A percentile compares a stretch with the other conserved stretches of the same genome.
Conservation (phyloP, 2,797 vertebrate genomes). For the Coreius guichenoti region DNA sequence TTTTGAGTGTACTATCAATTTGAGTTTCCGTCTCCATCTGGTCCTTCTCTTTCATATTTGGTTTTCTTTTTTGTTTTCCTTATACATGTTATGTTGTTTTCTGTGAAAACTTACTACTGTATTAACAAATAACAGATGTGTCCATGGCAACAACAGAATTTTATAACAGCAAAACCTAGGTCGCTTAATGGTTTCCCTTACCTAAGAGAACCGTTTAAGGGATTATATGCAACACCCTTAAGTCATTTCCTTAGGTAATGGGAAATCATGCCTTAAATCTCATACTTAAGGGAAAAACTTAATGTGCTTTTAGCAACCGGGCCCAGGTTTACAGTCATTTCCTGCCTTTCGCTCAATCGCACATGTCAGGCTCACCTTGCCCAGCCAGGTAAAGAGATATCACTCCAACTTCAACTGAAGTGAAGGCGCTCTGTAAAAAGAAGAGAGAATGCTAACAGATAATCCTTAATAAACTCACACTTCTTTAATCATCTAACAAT, state of each 20-base stretch:
- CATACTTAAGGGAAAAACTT: neutral
- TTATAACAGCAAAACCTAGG: neutral
- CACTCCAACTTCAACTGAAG: slow-evolving; percentile 75
- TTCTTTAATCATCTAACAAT: neutral
- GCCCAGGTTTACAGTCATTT: neutral
- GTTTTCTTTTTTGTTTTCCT: neutral
- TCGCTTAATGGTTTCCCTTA: neutral
- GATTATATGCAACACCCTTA: neutral
- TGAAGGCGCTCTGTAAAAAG: slow-evolving; percentile 69
- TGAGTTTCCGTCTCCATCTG: too few relatives aligned
- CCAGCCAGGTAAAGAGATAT: slow-evolving; percentile 60
- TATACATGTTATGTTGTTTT: neutral
- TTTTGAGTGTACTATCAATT: too few relatives aligned
- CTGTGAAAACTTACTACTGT: neutral
- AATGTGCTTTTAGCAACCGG: neutral
- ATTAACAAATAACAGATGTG: neutral
- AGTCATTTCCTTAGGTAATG: neutral
- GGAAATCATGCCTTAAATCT: neutral
- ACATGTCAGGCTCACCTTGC: slow-evolving; percentile 71
- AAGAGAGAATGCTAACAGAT: neutral
- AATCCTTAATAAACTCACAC: neutral
- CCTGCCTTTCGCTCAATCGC: neutral
- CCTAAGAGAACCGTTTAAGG: neutral
- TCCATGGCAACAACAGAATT: neutral
- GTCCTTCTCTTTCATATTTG: neutral